Conservation (phyloP, 2,888 invertebrate species). For the Meteorus colon region DNA sequence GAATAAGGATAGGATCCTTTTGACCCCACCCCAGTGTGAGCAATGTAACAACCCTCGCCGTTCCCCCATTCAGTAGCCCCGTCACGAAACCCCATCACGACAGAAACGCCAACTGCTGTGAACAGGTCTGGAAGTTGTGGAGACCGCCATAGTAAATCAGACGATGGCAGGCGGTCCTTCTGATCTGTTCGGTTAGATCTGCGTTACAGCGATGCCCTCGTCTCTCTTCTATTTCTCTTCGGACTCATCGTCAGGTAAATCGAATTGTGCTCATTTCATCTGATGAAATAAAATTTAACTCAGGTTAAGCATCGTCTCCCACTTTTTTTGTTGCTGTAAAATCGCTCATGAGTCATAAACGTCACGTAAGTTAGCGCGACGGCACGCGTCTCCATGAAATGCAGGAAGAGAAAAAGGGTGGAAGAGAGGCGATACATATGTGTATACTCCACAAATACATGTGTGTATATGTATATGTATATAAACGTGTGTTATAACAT, state of each 20-base stretch:
- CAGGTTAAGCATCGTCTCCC: slow-evolving; percentile 63
- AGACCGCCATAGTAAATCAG: slow-evolving; percentile 71
- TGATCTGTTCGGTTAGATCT: slow-evolving; percentile 66
- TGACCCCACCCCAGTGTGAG: slow-evolving; percentile 66
- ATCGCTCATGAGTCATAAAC: slow-evolving; percentile 73
- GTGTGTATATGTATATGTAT: background rate
- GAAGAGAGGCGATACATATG: background rate
- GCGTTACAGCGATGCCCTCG: slow-evolving; percentile 38
- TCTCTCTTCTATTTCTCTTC: background rate
- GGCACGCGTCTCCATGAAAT: slow-evolving; percentile 65
- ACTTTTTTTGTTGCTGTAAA: slow-evolving; percentile 62
- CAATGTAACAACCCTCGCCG: slow-evolving; percentile 48
- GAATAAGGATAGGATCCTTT: slow-evolving; percentile 36
- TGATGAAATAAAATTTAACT: slow-evolving; percentile 44
- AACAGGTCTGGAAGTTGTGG: slow-evolving; percentile 49
- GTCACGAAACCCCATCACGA: slow-evolving; percentile 55
- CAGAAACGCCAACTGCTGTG: slow-evolving; percentile 48
- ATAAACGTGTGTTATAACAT: slow-evolving; percentile 30
- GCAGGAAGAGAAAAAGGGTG: slow-evolving; percentile 44
- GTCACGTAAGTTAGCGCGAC: slow-evolving; percentile 70
- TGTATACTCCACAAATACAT: background rate
- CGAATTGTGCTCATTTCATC: slow-evolving; percentile 4
- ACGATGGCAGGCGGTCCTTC: slow-evolving; percentile 72
- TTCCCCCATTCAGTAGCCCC: slow-evolving; percentile 56
- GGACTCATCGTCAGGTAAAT: slow-evolving; percentile 8